A percentile compares a stretch with the other conserved stretches of the same genome.
phyloP scores from a whole-genome alignment of 1,140 invertebrate species.

The Philaenus spumarius region DNA sequence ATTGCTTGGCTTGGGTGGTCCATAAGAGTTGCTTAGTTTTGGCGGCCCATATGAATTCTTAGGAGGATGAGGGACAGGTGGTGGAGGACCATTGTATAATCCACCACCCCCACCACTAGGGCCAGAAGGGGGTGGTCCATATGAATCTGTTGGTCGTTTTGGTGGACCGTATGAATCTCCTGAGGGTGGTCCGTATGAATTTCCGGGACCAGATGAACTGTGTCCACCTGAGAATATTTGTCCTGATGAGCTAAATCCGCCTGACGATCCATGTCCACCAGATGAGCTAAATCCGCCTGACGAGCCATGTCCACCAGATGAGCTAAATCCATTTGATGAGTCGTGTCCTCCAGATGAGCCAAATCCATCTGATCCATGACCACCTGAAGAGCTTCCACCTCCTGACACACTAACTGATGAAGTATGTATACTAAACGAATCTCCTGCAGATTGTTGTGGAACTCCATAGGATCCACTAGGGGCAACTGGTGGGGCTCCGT shows the following conservation, averaged over 20 bases:
- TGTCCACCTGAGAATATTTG: neutral
- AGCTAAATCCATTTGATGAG: neutral
- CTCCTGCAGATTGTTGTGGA: conserved; percentile 10
- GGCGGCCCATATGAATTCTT: conserved; percentile 4
- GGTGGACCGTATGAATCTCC: conserved; percentile 20
- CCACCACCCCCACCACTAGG: neutral
- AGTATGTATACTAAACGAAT: neutral
- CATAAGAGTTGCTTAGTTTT: conserved; percentile 24
- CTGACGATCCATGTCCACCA: neutral
- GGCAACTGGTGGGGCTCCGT: conserved; percentile 16
- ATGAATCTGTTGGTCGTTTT: conserved; percentile 5
- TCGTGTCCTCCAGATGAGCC: neutral
- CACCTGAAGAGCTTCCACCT: neutral
- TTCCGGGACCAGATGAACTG: conserved; percentile 13
- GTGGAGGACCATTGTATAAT: conserved; percentile 44
- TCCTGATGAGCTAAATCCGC: neutral
- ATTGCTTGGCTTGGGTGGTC: conserved; percentile 18
- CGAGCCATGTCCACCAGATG: no score
- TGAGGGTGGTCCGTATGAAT: conserved; percentile 25
- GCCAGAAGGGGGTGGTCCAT: conserved; percentile 13
- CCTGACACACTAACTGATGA: neutral
- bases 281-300: neutral
- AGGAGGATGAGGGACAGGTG: conserved; percentile 23
- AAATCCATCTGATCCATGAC: neutral
- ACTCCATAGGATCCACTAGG: conserved; percentile 15